Evolutionary conservation across 2,113 vertebrate genomes (phyloP).

Genomic region (Stegastes partitus): DNA sequence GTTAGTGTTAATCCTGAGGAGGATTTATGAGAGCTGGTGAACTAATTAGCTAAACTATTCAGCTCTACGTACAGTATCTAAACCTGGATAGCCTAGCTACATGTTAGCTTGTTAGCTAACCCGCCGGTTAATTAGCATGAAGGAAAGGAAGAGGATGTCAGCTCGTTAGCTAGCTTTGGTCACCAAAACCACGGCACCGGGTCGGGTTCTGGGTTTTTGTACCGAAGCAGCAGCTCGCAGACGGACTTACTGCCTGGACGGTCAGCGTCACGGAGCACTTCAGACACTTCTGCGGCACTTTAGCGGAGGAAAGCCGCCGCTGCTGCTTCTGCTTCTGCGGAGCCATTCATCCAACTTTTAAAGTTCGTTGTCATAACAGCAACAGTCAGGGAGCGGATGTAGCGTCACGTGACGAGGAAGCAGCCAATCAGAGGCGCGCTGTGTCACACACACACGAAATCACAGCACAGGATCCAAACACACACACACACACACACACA

Average conservation of each 20-base stretch:
- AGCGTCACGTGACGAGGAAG: conserved; percentile 63
- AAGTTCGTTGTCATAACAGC: conserved; percentile 77
- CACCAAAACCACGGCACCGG: not conserved
- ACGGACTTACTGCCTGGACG: conserved; percentile 80
- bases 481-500: too few species aligned
- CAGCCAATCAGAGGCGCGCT: conserved; percentile 41
- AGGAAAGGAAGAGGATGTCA: not conserved
- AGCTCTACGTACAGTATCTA: too few species aligned
- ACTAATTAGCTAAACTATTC: too few species aligned
- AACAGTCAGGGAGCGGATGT: conserved; percentile 49
- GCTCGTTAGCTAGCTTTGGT: conserved; percentile 20
- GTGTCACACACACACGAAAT: not conserved
- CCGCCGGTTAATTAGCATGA: not conserved
- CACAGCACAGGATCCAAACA: not conserved
- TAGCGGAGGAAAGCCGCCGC: not conserved
- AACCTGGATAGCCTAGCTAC: not conserved
- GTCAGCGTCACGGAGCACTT: conserved; percentile 81
- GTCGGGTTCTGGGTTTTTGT: not conserved
- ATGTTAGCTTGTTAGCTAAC: not conserved
- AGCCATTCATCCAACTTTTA: conserved; percentile 68
- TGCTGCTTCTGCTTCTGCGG: conserved; percentile 50
- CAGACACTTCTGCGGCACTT: conserved; percentile 65
- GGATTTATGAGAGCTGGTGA: too few species aligned
- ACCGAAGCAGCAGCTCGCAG: not conserved
- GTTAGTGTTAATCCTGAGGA: too few species aligned